Percentiles rank a stretch among this genome's conserved stretches.
Conservation (phyloP, 2,888 invertebrate genomes). For the Belgica antarctica region DNA sequence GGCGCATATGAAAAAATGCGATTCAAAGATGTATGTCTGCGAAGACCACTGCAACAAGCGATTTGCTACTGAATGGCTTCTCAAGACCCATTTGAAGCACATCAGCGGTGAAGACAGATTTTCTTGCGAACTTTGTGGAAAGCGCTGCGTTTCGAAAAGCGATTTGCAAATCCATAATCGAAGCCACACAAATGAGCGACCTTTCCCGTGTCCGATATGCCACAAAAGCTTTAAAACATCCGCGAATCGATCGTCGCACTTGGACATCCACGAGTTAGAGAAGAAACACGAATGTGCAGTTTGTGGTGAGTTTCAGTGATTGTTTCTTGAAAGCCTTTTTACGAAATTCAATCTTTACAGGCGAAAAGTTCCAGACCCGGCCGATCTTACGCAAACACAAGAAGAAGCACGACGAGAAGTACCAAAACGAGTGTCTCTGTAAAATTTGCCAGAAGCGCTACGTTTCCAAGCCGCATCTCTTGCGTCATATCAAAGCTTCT, state of each 20-base stretch:
- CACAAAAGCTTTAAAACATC: conserved; percentile 19
- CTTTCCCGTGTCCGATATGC: conserved; percentile 5
- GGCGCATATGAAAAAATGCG: conserved; percentile 30
- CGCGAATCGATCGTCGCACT: background rate
- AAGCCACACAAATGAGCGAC: conserved; percentile 23
- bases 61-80: conserved; percentile 18
- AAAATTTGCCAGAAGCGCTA: background rate
- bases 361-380: conserved; percentile 29
- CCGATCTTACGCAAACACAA: conserved; percentile 37
- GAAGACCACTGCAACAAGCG: conserved; percentile 34
- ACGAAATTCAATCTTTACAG: no score
- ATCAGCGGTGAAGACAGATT: conserved; percentile 11
- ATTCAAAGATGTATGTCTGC: background rate
- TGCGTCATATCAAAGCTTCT: background rate
- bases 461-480: background rate
- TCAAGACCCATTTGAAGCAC: conserved; percentile 17
- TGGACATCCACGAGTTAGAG: background rate
- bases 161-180: conserved; percentile 35
- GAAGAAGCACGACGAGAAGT: conserved; percentile 34
- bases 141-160: background rate
- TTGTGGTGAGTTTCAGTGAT: background rate
- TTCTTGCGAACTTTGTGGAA: background rate
- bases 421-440: conserved; percentile 27
- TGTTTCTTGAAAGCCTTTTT: background rate
- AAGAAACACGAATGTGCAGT: conserved; percentile 23